Evolutionary conservation across 1,140 invertebrate genomes (phyloP), one percentile per base, ranked within the genome.

Genomic region (Lordiphosa collinella): DNA sequence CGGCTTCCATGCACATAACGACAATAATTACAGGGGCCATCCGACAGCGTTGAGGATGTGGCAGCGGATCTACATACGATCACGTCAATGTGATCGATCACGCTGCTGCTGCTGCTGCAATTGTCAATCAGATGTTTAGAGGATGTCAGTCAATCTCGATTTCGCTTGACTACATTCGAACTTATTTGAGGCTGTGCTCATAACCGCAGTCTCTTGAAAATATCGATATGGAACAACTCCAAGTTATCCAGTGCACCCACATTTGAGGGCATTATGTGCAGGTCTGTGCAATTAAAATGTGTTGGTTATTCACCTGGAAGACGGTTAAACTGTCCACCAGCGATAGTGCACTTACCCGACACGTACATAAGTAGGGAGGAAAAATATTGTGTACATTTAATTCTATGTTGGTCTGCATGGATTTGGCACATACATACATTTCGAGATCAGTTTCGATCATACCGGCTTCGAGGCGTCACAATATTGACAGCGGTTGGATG

Each of bases 401-500:
- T 46, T 22, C 41, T 16, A 13, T 40, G 34, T 36, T 14, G 36
- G 36, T 18, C 22, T 32, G 25, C 13, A 51, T 43, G 52, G 43
- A 18, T 12, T 29, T 25, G 41, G 22, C 41, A 13, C 22, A 31
- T 3, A 49, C 43, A 34, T 43, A 56, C 31, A 29, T 10, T 75
- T 54, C 46, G 60, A 49, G 76, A 57, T 82, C 56, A 25, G 38
- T 50, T 71, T 40, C 66, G 62, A 66, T 60, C 71, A 56, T 76
- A 54, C 76, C 54, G 67, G 72, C 60, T 84, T 60, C 66, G 67
- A 82, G 78, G 72, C 76, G 76, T 84, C 76, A 80, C 76, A 82
- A 82, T 76, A 82, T 82, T 82, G 76, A 82, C 76, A 82, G 76
- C 76, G 78, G 59, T 69, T 76, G 70, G 56, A 63, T 84, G 66